Base-by-base conservation (phyloP, 2,113 vertebrate species). In the cat (Felis catus) region DNA sequence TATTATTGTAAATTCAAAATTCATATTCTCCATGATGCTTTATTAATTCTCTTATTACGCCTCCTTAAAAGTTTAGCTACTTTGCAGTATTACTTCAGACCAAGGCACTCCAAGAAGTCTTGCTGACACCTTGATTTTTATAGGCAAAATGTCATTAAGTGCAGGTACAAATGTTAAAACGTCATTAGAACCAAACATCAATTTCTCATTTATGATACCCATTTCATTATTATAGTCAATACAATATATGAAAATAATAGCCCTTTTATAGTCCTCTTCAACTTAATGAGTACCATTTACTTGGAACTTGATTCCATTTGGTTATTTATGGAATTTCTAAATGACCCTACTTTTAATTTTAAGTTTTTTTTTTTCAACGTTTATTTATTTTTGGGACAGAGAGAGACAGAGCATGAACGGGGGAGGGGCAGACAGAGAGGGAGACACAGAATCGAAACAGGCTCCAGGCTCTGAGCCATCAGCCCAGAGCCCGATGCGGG, bases 241-340 rank as follows among this genome's bases (percentile, higher is more conserved):
- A 76, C 4, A 89, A 4, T 31, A 91, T 61, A 84, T 76, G 58
- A 85, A 95, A 90, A 90, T 90, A 73, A 78, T 25, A 82, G 23
- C 21, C 31, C 39, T 91, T 88, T 90, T 87, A 63, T 66, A 87
- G n/a, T 95, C 15, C 27, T 63, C 13, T 68, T 86, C 53, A 73
- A 55, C 14, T 71, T 85, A 94, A 45, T 65, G 76, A 90, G 27
- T 95, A n/a, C 71, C 39, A 78, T 96, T 81, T 82, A 73, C 39
- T 39, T 86, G 14, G n/a, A 91, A 96, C 31, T 66, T 91, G 19
- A 71, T 92, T 94, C 33, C 4, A 55, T 83, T 90, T 48, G 19
- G n/a, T 84, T 93, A 53, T 83, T 95, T 95, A 82, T 80, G 7
- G 12, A 83, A 86, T 81, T 87, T 89, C 73, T 79, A 87, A 95